Percentiles rank a stretch among this genome's conserved stretches.
Evolutionary conservation across 2,797 vertebrate genomes (phyloP).

Genomic region (Cryptoblepharus egeriae): DNA sequence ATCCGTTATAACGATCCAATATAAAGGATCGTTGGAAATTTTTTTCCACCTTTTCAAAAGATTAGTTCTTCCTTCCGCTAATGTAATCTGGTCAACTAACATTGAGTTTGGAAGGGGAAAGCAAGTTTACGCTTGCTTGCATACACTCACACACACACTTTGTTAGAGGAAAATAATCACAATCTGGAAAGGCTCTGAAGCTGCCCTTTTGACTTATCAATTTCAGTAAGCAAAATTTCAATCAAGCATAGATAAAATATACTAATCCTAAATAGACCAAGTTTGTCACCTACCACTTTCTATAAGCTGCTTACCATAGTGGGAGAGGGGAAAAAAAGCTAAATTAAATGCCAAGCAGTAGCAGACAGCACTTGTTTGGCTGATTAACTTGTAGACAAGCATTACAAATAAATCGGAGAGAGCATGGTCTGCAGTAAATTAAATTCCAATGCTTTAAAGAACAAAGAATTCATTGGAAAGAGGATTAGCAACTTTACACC

Average conservation of each 20-base stretch:
- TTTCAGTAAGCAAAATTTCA: conserved; percentile 81
- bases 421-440: conserved; percentile 82
- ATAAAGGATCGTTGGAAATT: background rate
- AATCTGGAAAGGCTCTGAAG: conserved; percentile 66
- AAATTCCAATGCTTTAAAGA: conserved; percentile 84
- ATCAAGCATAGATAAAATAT: conserved; percentile 81
- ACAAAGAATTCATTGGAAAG: conserved; percentile 84
- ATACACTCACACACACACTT: conserved; percentile 10
- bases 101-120: conserved; percentile 48
- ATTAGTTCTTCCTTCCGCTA: conserved; percentile 9
- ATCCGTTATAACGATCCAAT: too few relatives aligned
- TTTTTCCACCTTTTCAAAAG: conserved; percentile 33
- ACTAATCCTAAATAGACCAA: conserved; percentile 81
- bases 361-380: conserved; percentile 81
- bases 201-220: conserved; percentile 78
- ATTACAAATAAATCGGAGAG: conserved; percentile 84
- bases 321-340: conserved; percentile 67
- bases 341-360: conserved; percentile 83
- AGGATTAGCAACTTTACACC: conserved; percentile 86
- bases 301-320: conserved; percentile 83
- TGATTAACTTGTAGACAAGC: conserved; percentile 86
- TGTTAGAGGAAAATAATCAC: conserved; percentile 66
- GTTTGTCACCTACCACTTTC: conserved; percentile 83
- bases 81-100: conserved; percentile 47
- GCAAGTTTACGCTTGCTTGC: background rate